These are phyloP conservation scores for Ectobius pallidus DNA, from an alignment of 2,888 invertebrate species.

Conservation along the genomic window DNA sequence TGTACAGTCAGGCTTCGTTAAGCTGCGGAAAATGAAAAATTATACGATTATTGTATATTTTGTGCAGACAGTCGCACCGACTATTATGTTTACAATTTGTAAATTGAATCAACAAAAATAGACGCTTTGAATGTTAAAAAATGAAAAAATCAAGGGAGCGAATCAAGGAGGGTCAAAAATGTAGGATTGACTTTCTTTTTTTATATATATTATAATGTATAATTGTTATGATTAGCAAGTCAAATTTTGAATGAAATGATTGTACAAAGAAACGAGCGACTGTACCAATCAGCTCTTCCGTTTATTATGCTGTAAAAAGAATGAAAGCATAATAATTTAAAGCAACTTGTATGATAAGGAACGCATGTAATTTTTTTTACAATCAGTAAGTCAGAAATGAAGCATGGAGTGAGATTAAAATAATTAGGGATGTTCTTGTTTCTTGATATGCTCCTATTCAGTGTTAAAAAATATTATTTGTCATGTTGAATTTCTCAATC, in stretches of 20 bases:
- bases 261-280: slow-evolving; percentile 21
- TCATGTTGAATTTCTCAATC: slow-evolving; percentile 42
- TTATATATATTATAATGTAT: slow-evolving; percentile 37
- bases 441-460: slow-evolving; percentile 42
- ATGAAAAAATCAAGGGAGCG: slow-evolving; percentile 29
- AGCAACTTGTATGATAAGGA: background rate
- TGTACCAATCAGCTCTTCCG: slow-evolving; percentile 37
- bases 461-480: slow-evolving; percentile 42
- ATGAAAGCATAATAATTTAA: slow-evolving; percentile 25
- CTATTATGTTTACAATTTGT: slow-evolving; percentile 44
- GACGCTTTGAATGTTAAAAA: slow-evolving; percentile 44
- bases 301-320: slow-evolving; percentile 35
- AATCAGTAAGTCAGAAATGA: slow-evolving; percentile 2
- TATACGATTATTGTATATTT: slow-evolving; percentile 41
- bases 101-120: slow-evolving; percentile 42
- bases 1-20: slow-evolving; percentile 51
- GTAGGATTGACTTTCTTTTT: slow-evolving; percentile 38
- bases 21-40: slow-evolving; percentile 32
- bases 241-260: slow-evolving; percentile 24
- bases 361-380: slow-evolving; percentile 30
- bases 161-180: slow-evolving; percentile 32
- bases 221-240: slow-evolving; percentile 32
- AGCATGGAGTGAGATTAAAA: slow-evolving; percentile 6
- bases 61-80: slow-evolving; percentile 38
- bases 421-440: slow-evolving; percentile 24